A percentile compares a stretch with the other conserved stretches of the same genome.
phyloP scores from a whole-genome alignment of 2,888 invertebrate genomes.

The Nycteola revayana region DNA sequence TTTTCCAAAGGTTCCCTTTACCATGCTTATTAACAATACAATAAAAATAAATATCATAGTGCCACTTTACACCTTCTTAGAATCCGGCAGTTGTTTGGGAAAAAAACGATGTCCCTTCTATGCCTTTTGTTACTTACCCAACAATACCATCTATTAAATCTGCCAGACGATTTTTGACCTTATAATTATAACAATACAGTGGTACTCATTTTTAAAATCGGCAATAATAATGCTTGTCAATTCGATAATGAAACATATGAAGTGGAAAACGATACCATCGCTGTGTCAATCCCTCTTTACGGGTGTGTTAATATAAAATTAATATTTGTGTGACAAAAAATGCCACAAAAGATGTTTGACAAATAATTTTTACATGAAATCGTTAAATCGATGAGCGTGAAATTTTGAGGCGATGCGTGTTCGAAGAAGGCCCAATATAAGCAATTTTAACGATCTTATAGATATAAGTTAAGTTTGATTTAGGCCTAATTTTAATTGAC shows the following conservation, averaged over 20 bases:
- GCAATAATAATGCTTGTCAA: constrained; percentile 29
- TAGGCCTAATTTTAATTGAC: too few species aligned
- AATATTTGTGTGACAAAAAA: constrained; percentile 59
- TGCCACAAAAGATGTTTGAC: constrained; percentile 43
- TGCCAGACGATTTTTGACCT: constrained; percentile 26
- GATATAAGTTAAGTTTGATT: too few species aligned
- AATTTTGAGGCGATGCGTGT: constrained; percentile 24
- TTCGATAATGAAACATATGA: constrained; percentile 66
- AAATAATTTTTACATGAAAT: constrained; percentile 51
- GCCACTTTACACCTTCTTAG: constrained; percentile 81
- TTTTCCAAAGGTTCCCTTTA: constrained; percentile 68
- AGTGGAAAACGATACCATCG: constrained; percentile 75
- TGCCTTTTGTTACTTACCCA: constrained; percentile 51
- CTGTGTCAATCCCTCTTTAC: constrained; percentile 76
- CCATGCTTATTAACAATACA: constrained; percentile 81
- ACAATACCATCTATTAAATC: not conserved
- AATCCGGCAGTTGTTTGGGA: constrained; percentile 67
- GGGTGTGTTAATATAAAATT: constrained; percentile 72
- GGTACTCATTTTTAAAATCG: constrained; percentile 6
- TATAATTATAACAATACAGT: constrained; percentile 14
- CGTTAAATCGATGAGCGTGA: constrained; percentile 44
- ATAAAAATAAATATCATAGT: constrained; percentile 79
- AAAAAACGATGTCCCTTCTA: constrained; percentile 51
- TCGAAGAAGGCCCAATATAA: too few species aligned
- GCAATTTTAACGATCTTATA: too few species aligned